These are phyloP conservation scores for Cacatua alba DNA, from an alignment of 2,113 vertebrate species.

Conservation along the genomic window DNA sequence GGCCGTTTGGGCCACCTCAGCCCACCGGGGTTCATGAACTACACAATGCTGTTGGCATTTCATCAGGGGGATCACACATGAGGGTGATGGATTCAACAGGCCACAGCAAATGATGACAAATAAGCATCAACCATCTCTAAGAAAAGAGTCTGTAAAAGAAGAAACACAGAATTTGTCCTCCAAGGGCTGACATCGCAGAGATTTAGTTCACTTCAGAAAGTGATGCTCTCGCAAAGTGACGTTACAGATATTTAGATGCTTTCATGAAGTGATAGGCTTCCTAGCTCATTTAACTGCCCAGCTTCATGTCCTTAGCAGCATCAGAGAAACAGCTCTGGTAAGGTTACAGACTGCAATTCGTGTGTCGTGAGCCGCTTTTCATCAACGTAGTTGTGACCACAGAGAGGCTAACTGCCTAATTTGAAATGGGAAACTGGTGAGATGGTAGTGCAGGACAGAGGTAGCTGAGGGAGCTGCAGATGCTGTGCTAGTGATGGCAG, in stretches of 20 bases:
- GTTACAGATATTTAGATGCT: neutral
- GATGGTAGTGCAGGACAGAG: neutral
- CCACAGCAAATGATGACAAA: neutral
- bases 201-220: constrained; percentile 17
- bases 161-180: neutral
- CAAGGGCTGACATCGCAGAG: neutral
- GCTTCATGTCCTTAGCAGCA: neutral
- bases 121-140: neutral
- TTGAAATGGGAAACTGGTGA: neutral
- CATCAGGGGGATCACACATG: neutral
- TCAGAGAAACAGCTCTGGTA: neutral
- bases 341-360: neutral
- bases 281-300: neutral
- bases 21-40: neutral
- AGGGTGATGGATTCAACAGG: no score
- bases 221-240: constrained; percentile 28
- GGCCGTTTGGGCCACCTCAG: neutral
- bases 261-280: neutral
- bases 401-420: neutral
- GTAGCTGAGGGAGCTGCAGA: neutral
- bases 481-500: neutral
- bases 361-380: neutral
- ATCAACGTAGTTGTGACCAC: neutral
- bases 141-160: neutral
- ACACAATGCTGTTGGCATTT: neutral